These are phyloP conservation scores for Crocodylus rhombifer DNA, from an alignment of 2,797 vertebrate species.

Conservation along the genomic window DNA sequence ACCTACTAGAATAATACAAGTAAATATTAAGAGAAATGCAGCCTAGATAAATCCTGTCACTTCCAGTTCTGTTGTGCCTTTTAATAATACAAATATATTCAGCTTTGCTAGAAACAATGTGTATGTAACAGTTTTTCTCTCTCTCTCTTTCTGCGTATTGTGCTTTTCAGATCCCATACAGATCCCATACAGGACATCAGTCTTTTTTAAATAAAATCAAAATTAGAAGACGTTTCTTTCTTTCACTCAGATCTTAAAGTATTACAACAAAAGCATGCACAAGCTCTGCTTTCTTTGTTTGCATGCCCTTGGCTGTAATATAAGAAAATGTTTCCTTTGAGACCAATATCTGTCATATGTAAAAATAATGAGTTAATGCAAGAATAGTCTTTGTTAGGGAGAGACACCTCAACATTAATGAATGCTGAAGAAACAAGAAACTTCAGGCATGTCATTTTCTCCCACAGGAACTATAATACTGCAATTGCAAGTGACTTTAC, in stretches of 20 bases:
- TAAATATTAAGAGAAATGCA: no score
- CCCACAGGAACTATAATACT: conserved; percentile 25
- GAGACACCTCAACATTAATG: conserved; percentile 8
- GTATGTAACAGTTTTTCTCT: no score
- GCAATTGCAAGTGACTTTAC: conserved; percentile 22
- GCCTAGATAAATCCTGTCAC: no score
- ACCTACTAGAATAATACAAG: no score
- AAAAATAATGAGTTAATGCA: conserved; percentile 17
- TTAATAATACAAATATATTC: no score
- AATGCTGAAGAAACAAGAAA: neutral
- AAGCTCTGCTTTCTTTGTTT: neutral
- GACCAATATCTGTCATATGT: neutral
- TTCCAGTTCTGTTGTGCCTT: no score
- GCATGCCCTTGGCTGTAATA: neutral
- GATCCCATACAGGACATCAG: neutral
- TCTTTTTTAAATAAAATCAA: neutral
- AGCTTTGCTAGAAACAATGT: no score
- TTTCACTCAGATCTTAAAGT: neutral
- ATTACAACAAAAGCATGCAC: neutral
- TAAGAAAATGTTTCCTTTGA: neutral
- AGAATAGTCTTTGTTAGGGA: neutral
- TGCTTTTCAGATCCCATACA: no score
- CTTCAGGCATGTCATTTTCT: neutral
- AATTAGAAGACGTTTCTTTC: neutral
- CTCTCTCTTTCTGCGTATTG: neutral